These are phyloP conservation scores for Dichetophora obliterata DNA, from an alignment of 2,888 invertebrate species.

Conservation along the genomic window DNA sequence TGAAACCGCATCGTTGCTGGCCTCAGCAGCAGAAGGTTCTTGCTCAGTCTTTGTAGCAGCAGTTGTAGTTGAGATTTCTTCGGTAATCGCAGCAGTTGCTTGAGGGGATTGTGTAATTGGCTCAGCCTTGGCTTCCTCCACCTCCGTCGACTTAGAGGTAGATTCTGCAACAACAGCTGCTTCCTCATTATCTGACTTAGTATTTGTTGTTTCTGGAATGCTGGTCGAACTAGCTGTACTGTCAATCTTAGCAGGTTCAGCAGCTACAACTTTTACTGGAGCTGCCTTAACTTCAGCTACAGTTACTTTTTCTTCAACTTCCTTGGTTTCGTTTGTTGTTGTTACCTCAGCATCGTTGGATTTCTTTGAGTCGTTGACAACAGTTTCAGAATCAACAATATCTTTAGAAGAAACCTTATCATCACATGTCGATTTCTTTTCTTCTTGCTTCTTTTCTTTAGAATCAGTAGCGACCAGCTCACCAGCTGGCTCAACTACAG, in stretches of 20 bases:
- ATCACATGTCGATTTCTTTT: neutral
- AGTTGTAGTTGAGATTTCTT: slow-evolving; percentile 37
- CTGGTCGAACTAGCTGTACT: neutral
- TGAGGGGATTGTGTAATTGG: slow-evolving; percentile 6
- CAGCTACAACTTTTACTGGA: slow-evolving; percentile 31
- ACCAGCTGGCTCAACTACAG: slow-evolving; percentile 14
- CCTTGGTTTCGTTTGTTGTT: neutral
- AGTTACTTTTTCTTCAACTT: slow-evolving; percentile 20
- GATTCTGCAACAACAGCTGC: neutral
- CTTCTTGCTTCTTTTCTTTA: neutral
- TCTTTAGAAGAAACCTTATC: slow-evolving; percentile 5
- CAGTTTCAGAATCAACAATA: neutral
- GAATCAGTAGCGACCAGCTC: neutral
- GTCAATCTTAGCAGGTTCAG: slow-evolving; percentile 13
- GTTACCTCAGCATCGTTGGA: slow-evolving; percentile 11
- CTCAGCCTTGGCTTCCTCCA: slow-evolving; percentile 12
- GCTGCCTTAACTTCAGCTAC: slow-evolving; percentile 10
- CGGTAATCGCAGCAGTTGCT: slow-evolving; percentile 33
- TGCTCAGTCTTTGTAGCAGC: slow-evolving; percentile 42
- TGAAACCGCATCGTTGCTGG: slow-evolving; percentile 6
- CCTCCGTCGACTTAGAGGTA: slow-evolving; percentile 11
- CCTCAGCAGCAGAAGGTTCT: slow-evolving; percentile 38
- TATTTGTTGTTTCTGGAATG: slow-evolving; percentile 10
- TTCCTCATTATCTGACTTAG: slow-evolving; percentile 19
- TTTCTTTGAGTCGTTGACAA: slow-evolving; percentile 20